Evolutionary conservation across 2,113 vertebrate species (phyloP), one percentile per base, ranked within the genome.

Genomic region (Morone saxatilis): DNA sequence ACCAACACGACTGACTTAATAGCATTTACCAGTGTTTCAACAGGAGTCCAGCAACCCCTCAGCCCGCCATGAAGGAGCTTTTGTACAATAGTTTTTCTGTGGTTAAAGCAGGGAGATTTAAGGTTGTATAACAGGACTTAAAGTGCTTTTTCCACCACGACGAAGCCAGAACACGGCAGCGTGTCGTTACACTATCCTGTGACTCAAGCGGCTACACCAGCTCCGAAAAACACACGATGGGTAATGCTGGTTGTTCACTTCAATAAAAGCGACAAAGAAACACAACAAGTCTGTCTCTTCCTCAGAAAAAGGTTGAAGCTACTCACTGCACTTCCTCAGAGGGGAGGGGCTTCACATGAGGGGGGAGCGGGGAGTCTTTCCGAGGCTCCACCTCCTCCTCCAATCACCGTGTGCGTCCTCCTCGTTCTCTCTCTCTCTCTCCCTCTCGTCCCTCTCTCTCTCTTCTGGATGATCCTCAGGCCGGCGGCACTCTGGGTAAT

Each of bases 301-400:
- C 22, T 36, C 36, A 3, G 8, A 31, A 7, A 22, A 31, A 40
- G 1, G 60, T 20, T n/a, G 76, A 79, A 41, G 8, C 71, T 72
- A 94, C 94, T 94, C 50, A 94, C 94, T 85, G 75, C 85, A 83
- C 92, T 89, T 94, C 88, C 90, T 79, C 60, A 57, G 59, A 63
- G 59, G 90, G 83, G 80, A 76, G 85, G 86, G 85, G 81, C 86
- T 90, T 92, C 66, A 36, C 50, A 40, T 6, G 69, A 73, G 70
- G 68, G 87, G 80, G 77, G 59, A 40, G 60, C 76, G 79, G 31
- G 31, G 31, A 31, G 81, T 89, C 79, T 56, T 71, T 20, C 65
- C 51, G 47, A 74, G 25, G 78, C 76, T 86, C 80, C 87, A 36
- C 83, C 82, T 87, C 88, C 81, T 87, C 81, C 67, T 81, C 71